Evolutionary conservation across 2,797 vertebrate species (phyloP), one percentile per base, ranked within the genome.

Genomic region (Lepus townsendii): DNA sequence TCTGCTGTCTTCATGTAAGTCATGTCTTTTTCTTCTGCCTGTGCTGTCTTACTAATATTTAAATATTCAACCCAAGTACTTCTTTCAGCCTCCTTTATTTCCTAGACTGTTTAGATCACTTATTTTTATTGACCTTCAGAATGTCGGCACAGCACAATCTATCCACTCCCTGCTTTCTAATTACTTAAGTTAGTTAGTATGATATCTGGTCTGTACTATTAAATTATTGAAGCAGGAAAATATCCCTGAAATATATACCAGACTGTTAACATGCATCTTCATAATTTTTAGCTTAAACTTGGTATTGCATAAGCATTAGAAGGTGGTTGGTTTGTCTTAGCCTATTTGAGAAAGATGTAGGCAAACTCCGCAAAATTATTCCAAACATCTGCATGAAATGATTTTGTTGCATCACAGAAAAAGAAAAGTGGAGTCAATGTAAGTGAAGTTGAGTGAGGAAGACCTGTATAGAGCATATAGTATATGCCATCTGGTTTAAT

Each of bases 271-370:
- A 80, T 71, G 14, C 10, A 47, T 80, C 32, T 57, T 80, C 62
- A 26, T 27, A 57, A 16, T 85, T 89, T 19, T 50, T 35, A 30
- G 14, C 13, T 66, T 85, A 85, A 66, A 57, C 65, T 35, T 71
- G 42, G n/a, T 82, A 13, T 52, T 50, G 3, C 17, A 26, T 78
- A 68, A 90, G 66, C 87, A 52, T 68, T 77, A 26, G n/a, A 86
- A 93, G 32, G 19, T 76, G 35, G 88, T 47, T 79, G n/a, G 68
- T 62, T 79, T 69, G 16, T 50, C 30, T 78, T 88, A 75, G 42
- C 52, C 26, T 86, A n/a, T 32, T 60, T 90, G 54, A 87, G 52
- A 94, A 94, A 86, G 79, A 92, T 35, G 20, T 22, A 72, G 32
- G 3, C 22, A 76, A 82, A 93, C 68, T 35, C 35, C 71, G 71